These are phyloP conservation scores for Lasius fuliginosus DNA, from an alignment of 2,888 invertebrate genomes.

Conservation along the genomic window DNA sequence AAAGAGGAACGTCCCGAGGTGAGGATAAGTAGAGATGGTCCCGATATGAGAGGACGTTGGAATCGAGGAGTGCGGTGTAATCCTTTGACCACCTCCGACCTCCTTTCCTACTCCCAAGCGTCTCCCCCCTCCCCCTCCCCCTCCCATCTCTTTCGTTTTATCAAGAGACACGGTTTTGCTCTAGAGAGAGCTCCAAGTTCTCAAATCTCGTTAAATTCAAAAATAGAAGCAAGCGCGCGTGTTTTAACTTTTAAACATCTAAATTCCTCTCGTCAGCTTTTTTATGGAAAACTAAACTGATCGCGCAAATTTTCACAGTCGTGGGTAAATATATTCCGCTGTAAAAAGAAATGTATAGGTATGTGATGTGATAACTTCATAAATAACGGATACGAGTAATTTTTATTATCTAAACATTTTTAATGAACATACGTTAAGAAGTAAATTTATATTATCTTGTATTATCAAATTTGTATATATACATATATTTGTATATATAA, in stretches of 20 bases:
- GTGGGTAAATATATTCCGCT: background rate
- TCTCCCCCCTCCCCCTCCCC: background rate
- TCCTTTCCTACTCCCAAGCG: slow-evolving; percentile 12
- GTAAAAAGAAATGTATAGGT: background rate
- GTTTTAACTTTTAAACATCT: slow-evolving; percentile 14
- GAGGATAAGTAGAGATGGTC: slow-evolving; percentile 71
- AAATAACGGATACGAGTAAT: background rate
- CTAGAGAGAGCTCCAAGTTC: background rate
- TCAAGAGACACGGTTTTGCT: background rate
- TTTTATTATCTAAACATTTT: no score
- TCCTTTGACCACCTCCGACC: slow-evolving; percentile 44
- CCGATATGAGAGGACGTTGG: slow-evolving; percentile 63
- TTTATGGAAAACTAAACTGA: no score
- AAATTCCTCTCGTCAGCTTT: slow-evolving; percentile 1
- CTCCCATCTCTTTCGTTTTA: background rate
- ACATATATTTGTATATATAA: background rate
- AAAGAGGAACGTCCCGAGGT: slow-evolving; percentile 71
- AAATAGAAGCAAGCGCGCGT: background rate
- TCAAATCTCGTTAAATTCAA: slow-evolving; percentile 3
- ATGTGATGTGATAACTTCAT: background rate
- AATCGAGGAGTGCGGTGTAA: slow-evolving; percentile 65
- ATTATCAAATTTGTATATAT: no score
- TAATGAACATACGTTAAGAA: no score
- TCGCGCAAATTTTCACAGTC: background rate
- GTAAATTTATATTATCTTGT: no score